phyloP scores from a whole-genome alignment of 2,113 vertebrate species.

The Shinisaurus crocodilurus region DNA sequence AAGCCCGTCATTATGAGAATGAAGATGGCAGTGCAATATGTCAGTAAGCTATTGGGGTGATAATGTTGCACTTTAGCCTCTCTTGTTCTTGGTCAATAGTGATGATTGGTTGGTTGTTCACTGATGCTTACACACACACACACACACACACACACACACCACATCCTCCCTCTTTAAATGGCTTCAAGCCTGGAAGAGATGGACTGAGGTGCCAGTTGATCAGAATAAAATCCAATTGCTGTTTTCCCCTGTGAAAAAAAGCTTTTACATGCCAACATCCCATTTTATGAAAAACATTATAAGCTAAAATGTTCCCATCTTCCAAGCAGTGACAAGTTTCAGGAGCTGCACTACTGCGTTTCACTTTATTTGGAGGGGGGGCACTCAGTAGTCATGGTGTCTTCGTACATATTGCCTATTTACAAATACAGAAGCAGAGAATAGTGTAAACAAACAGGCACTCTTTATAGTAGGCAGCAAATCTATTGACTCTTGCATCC shows the following conservation, averaged over 20 bases:
- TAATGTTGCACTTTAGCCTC: conserved; percentile 28
- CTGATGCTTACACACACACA: not conserved
- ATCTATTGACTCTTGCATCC: not conserved
- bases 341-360: not conserved
- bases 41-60: not conserved
- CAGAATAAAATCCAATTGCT: conserved; percentile 45
- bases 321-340: not conserved
- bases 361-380: not conserved
- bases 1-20: conserved; percentile 54
- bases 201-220: conserved; percentile 52
- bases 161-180: not conserved
- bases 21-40: conserved; percentile 11
- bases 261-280: conserved; percentile 40
- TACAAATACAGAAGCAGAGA: not conserved
- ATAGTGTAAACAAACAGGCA: conserved; percentile 8
- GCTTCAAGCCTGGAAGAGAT: conserved; percentile 29
- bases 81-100: not conserved
- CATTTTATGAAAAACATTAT: conserved; percentile 49
- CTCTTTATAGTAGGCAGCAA: not conserved
- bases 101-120: not conserved
- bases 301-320: not conserved
- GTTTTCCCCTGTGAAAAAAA: conserved; percentile 11
- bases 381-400: not conserved
- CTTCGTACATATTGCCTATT: not conserved
- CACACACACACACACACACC: not conserved